phyloP scores from a whole-genome alignment of 2,797 vertebrate genomes.

The Phataginus tetradactyla region DNA sequence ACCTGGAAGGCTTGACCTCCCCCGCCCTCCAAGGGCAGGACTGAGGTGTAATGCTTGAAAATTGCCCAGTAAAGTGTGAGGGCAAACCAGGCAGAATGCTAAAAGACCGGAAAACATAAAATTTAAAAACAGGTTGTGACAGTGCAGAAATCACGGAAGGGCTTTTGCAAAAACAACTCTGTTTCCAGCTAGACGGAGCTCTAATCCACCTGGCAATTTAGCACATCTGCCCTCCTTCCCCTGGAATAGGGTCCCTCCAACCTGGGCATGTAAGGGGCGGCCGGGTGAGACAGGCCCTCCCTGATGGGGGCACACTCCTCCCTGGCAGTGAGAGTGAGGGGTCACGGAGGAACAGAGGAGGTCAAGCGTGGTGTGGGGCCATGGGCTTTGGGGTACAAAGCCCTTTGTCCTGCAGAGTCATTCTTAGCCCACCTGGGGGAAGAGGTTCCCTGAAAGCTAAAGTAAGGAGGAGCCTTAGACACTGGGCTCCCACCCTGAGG shows the following conservation, averaged over 20 bases:
- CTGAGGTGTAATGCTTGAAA: slow-evolving; percentile 77
- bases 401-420: slow-evolving; percentile 60
- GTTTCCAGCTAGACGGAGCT: slow-evolving; percentile 82
- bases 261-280: neutral
- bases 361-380: neutral
- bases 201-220: slow-evolving; percentile 78
- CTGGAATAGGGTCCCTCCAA: slow-evolving; percentile 61
- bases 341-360: neutral
- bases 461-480: slow-evolving; percentile 44
- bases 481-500: neutral
- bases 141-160: slow-evolving; percentile 80
- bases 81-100: slow-evolving; percentile 83
- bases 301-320: neutral
- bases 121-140: slow-evolving; percentile 84
- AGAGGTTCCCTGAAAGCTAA: slow-evolving; percentile 38
- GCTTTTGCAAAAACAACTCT: slow-evolving; percentile 75
- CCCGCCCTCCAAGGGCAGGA: slow-evolving; percentile 47
- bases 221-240: slow-evolving; percentile 60
- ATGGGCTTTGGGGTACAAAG: slow-evolving; percentile 30
- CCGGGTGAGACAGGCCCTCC: neutral
- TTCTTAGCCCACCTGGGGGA: slow-evolving; percentile 50
- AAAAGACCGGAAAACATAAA: slow-evolving; percentile 85
- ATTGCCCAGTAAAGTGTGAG: slow-evolving; percentile 78
- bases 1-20: neutral
- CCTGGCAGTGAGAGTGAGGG: neutral